Conservation (phyloP, 2,888 invertebrate species). For the Hypselothyrea guttata region DNA sequence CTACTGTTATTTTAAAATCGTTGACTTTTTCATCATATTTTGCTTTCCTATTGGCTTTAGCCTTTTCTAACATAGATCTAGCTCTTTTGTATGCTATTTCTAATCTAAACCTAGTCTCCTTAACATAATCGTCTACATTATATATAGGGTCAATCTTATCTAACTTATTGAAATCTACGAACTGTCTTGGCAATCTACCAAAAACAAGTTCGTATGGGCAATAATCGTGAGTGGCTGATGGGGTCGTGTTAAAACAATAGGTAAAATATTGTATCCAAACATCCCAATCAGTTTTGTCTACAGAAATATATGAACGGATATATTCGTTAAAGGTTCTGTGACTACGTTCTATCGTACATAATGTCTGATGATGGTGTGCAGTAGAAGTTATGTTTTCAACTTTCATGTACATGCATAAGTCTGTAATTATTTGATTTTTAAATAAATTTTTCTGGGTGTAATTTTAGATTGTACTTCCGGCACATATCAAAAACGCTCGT, state of each 20-base stretch:
- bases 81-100: slow-evolving; percentile 3
- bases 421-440: neutral
- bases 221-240: neutral
- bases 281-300: slow-evolving; percentile 2
- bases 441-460: neutral
- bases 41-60: neutral
- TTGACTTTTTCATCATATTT: neutral
- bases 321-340: slow-evolving; percentile 9
- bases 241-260: slow-evolving; percentile 4
- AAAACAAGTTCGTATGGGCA: neutral
- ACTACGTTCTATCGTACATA: slow-evolving; percentile 1
- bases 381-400: slow-evolving; percentile 1
- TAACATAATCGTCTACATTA: slow-evolving; percentile 3
- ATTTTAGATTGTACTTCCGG: too few relatives aligned
- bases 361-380: slow-evolving; percentile 1
- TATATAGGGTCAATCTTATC: too few relatives aligned
- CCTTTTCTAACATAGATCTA: neutral
- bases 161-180: slow-evolving; percentile 6
- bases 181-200: neutral
- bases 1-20: too few relatives aligned
- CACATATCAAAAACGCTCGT: too few relatives aligned
- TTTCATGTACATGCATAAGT: slow-evolving; percentile 3
- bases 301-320: neutral
- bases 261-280: slow-evolving; percentile 1
- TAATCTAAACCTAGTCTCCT: slow-evolving; percentile 2